Conservation (phyloP, 2,113 vertebrate genomes). For the Nymphicus hollandicus region DNA sequence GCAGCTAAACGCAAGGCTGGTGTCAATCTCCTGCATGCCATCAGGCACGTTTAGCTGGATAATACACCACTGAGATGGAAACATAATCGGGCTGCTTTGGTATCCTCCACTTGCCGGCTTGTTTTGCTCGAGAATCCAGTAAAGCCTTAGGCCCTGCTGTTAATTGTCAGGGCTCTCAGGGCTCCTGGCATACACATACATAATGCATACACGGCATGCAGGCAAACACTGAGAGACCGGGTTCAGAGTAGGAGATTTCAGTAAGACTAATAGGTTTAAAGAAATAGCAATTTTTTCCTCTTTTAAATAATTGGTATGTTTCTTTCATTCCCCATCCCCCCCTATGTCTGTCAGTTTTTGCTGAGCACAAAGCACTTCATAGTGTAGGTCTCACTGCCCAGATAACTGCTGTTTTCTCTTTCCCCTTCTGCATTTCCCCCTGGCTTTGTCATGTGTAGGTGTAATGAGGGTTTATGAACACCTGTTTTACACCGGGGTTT, state of each 20-base stretch:
- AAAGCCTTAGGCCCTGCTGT: constrained; percentile 16
- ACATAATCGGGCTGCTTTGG: constrained; percentile 15
- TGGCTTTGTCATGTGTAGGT: background rate
- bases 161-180: constrained; percentile 16
- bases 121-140: background rate
- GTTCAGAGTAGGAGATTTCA: background rate
- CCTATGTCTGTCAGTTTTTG: background rate
- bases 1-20: background rate
- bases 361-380: background rate
- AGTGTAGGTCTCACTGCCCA: background rate
- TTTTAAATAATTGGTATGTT: background rate
- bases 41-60: background rate
- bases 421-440: background rate
- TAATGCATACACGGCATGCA: background rate
- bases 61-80: background rate
- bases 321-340: background rate
- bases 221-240: background rate
- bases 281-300: background rate
- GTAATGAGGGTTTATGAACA: background rate
- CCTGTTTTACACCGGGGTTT: background rate
- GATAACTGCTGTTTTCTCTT: background rate
- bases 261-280: constrained; percentile 21
- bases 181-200: background rate
- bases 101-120: background rate
- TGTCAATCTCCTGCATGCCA: background rate